Conservation (phyloP, 37 sponge, comb jelly and placozoan genomes). For the Diacarnus erythraeanus region DNA sequence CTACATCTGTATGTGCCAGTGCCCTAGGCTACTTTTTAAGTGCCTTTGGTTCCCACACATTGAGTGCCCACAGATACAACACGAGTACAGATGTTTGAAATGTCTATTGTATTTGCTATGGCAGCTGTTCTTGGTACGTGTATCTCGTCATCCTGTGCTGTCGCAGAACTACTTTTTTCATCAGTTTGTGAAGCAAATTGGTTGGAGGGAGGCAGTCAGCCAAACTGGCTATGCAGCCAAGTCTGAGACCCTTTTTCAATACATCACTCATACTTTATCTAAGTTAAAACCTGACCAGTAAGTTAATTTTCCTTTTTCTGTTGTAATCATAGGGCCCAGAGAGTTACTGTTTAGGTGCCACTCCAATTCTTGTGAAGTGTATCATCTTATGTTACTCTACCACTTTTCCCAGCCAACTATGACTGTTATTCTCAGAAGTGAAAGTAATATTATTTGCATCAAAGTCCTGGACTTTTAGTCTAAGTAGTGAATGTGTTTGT, state of each 20-base stretch:
- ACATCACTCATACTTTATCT: constrained; percentile 2
- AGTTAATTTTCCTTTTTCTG: not conserved
- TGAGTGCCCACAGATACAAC: too few species aligned
- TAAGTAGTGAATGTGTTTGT: too few species aligned
- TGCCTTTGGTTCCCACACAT: too few species aligned
- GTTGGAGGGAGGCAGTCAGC: constrained; percentile 35
- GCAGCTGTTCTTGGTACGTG: constrained; percentile 73
- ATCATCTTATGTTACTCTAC: constrained; percentile 2
- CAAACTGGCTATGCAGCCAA: constrained; percentile 32
- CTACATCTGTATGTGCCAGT: too few species aligned
- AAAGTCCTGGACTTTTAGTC: too few species aligned
- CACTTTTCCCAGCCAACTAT: too few species aligned
- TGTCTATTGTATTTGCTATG: not conserved
- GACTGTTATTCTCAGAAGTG: too few species aligned
- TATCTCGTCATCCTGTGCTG: constrained; percentile 62
- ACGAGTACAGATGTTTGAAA: too few species aligned
- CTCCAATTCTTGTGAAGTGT: not conserved
- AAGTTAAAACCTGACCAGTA: constrained; percentile 13
- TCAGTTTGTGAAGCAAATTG: constrained; percentile 52
- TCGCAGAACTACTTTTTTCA: constrained; percentile 69
- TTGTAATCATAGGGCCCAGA: too few species aligned
- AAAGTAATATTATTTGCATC: too few species aligned
- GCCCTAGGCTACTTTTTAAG: not conserved
- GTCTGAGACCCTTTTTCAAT: constrained; percentile 16
- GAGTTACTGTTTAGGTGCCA: too few species aligned